These are phyloP conservation scores for Coranthus polyacanthus DNA, from an alignment of 2,797 vertebrate species.

Conservation along the genomic window DNA sequence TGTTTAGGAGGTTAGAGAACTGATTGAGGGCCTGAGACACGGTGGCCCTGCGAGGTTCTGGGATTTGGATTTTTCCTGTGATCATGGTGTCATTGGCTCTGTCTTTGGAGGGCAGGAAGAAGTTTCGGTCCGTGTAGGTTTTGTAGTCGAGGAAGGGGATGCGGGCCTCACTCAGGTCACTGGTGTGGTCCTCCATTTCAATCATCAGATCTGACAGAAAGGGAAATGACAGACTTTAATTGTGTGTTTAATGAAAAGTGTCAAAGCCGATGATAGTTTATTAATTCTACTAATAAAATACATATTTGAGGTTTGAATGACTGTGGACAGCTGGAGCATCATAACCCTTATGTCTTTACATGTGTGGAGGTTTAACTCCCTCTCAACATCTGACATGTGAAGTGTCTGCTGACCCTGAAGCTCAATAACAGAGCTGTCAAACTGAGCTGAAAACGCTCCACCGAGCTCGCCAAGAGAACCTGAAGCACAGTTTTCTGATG, in stretches of 20 bases:
- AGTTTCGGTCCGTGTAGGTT: slow-evolving; percentile 94
- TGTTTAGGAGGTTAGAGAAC: slow-evolving; percentile 98
- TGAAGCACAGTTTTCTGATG: slow-evolving; percentile 6
- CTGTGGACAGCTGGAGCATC: background rate
- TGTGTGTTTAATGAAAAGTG: background rate
- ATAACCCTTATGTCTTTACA: background rate
- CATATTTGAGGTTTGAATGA: no score
- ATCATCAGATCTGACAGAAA: slow-evolving; percentile 93
- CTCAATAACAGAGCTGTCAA: slow-evolving; percentile 22
- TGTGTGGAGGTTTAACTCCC: background rate
- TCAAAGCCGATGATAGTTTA: no score
- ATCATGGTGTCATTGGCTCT: slow-evolving; percentile 94
- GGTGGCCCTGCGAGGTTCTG: slow-evolving; percentile 86
- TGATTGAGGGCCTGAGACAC: slow-evolving; percentile 94
- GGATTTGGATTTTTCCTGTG: slow-evolving; percentile 92
- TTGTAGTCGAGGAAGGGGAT: slow-evolving; percentile 97
- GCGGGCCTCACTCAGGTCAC: slow-evolving; percentile 92
- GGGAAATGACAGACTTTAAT: background rate
- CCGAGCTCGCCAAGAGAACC: slow-evolving; percentile 20
- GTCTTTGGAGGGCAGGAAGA: slow-evolving; percentile 96
- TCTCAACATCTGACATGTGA: background rate
- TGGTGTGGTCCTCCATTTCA: slow-evolving; percentile 98
- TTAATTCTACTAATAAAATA: no score
- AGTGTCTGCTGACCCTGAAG: slow-evolving; percentile 2
- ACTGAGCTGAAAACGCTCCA: background rate